Conservation (phyloP, 2,797 vertebrate genomes). For the Catharus ustulatus region DNA sequence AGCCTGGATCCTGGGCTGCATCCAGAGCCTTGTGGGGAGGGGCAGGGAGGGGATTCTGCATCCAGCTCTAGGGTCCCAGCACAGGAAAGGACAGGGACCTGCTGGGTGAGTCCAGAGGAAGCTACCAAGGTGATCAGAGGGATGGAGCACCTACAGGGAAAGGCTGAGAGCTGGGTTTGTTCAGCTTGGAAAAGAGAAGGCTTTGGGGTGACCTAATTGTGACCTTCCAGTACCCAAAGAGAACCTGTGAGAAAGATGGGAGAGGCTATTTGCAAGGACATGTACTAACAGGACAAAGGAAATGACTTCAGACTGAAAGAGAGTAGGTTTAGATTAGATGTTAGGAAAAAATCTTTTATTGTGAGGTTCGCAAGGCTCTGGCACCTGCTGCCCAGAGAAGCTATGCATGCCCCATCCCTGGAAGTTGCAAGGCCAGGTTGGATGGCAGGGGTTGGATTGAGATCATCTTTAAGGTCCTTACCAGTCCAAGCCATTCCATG, state of each 20-base stretch:
- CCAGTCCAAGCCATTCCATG: neutral
- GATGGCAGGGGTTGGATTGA: neutral
- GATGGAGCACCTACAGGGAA: neutral
- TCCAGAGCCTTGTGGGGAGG: neutral
- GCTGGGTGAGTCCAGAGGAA: neutral
- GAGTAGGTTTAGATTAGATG: neutral
- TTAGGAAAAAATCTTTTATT: neutral
- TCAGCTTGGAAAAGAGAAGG: neutral
- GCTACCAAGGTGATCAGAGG: rapidly evolving
- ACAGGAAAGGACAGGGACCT: neutral
- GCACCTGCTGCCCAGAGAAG: neutral
- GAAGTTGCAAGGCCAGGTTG: neutral
- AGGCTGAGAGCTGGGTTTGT: neutral
- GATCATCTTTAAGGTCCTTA: neutral
- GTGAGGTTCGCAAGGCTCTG: neutral
- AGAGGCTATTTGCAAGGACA: neutral
- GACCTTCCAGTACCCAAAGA: neutral
- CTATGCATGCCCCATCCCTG: neutral
- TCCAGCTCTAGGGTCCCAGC: neutral
- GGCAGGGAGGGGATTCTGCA: neutral
- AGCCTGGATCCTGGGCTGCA: neutral
- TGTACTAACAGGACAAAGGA: neutral
- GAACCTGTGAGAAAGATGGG: neutral
- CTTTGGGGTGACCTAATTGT: neutral
- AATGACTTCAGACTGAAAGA: neutral